Base-by-base conservation (phyloP, 2,113 vertebrate species). In the Lethenteron reissneri region DNA sequence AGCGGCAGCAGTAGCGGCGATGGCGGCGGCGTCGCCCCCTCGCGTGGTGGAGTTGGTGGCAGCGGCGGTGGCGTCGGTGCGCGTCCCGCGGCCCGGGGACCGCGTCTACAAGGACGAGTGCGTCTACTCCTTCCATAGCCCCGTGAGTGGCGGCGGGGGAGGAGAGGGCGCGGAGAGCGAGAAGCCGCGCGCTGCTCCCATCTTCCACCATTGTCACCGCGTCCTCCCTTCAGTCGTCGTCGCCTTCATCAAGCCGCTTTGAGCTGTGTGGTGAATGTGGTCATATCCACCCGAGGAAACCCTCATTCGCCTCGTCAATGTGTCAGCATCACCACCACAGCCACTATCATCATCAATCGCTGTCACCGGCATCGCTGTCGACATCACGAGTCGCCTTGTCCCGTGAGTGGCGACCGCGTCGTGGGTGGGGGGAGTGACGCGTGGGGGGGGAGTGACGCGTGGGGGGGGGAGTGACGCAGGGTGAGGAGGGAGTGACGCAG, bases 71-170 rank as follows among this genome's bases (percentile, higher is more conserved):
- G 86, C 90, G 78, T 87, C 85, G 75, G 89, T 97, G 80, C 89
- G 92, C 72, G 85, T 95, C 59, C 92, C 92, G 68, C 87, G 90
- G 79, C 84, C 89, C 75, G 92, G 90, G 72, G 92, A 97, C 83
- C 84, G 90, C 72, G 92, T 97, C 78, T 90, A 97, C 82, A 97
- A 95, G 85, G 92, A 97, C 79, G 92, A 97, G 80, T 97, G 92
- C 82, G 92, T 88, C 79, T 91, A 94, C 79, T 95, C 92, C 76
- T 97, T 94, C 81, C 80, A 91, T 75, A 87, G 86, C 12, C 90
- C 90, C 87, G 92, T 95, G 85, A 87, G 84, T 76, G 9, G 17
- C 79, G 71, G 73, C 72, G 15, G 58, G 15, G 62, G 15, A 10
- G 15, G 21, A 68, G 21, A 68, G 25, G 9, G 56, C 4, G 70